phyloP scores from a whole-genome alignment of 2,113 vertebrate species.

The Fregata magnificens region DNA sequence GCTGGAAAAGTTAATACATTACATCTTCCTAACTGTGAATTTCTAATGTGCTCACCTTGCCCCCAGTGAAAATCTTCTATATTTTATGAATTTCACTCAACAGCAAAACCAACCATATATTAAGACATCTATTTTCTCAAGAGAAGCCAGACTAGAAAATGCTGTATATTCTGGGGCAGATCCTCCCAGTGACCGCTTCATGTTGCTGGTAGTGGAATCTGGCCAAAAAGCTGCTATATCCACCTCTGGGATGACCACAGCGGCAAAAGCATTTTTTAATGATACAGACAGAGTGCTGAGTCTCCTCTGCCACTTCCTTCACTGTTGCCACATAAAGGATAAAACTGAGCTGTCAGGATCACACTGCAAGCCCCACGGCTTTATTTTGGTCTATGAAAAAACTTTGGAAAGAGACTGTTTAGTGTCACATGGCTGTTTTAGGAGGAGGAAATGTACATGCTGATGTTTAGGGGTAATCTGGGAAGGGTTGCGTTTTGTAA shows the following conservation, averaged over 20 bases:
- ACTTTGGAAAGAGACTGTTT: background rate
- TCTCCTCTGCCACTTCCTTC: background rate
- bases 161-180: background rate
- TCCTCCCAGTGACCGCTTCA: background rate
- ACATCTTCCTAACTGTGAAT: background rate
- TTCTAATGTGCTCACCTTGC: background rate
- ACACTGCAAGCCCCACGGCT: background rate
- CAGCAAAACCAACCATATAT: background rate
- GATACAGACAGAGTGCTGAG: background rate
- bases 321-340: background rate
- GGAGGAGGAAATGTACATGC: background rate
- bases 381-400: background rate
- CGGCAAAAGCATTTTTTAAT: constrained; percentile 35
- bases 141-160: background rate
- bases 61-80: background rate
- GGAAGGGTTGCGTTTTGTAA: background rate
- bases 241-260: background rate
- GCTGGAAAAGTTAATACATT: background rate
- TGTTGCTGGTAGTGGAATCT: background rate
- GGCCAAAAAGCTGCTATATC: background rate
- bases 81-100: background rate
- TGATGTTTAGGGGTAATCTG: background rate
- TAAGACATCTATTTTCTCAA: background rate
- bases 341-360: background rate
- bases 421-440: background rate